phyloP scores from a whole-genome alignment of 2,888 invertebrate species.

The Heliothis peltigera region DNA sequence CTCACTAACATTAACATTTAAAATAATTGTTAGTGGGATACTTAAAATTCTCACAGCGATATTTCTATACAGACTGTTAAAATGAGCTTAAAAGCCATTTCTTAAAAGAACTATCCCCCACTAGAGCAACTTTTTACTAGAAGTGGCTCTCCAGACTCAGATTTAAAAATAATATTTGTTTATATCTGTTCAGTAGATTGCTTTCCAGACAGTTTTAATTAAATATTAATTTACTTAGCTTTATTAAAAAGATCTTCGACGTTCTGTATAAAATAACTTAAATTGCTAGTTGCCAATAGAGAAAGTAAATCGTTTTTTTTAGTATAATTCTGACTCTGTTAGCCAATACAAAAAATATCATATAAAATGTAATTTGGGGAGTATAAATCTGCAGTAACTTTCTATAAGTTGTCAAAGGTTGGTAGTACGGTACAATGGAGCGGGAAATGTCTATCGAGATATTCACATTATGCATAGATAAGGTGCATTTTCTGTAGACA shows the following conservation, averaged over 20 bases:
- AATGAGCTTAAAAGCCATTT: slow-evolving; percentile 41
- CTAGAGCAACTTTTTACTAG: slow-evolving; percentile 29
- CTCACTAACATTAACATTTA: too few species aligned
- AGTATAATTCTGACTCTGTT: too few species aligned
- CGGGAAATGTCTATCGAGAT: slow-evolving; percentile 30
- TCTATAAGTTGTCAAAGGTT: neutral
- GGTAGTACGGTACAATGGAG: slow-evolving; percentile 3
- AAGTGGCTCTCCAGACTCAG: slow-evolving; percentile 25
- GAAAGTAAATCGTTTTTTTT: neutral
- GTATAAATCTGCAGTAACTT: slow-evolving; percentile 1
- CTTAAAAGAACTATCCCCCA: slow-evolving; percentile 32
- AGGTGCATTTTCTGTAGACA: slow-evolving; percentile 47
- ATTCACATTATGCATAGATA: slow-evolving; percentile 49
- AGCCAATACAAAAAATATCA: too few species aligned
- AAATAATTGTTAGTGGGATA: neutral
- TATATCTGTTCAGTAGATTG: slow-evolving; percentile 16
- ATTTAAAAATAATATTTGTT: slow-evolving; percentile 30
- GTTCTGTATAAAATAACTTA: neutral
- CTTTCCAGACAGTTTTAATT: slow-evolving; percentile 19
- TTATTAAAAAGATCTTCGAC: neutral
- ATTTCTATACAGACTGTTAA: slow-evolving; percentile 11
- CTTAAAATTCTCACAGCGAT: neutral
- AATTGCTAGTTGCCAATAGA: neutral
- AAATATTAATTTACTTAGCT: slow-evolving; percentile 9
- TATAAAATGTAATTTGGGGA: too few species aligned